phyloP scores from a whole-genome alignment of 1,140 invertebrate species.

The Drosophila littoralis region DNA sequence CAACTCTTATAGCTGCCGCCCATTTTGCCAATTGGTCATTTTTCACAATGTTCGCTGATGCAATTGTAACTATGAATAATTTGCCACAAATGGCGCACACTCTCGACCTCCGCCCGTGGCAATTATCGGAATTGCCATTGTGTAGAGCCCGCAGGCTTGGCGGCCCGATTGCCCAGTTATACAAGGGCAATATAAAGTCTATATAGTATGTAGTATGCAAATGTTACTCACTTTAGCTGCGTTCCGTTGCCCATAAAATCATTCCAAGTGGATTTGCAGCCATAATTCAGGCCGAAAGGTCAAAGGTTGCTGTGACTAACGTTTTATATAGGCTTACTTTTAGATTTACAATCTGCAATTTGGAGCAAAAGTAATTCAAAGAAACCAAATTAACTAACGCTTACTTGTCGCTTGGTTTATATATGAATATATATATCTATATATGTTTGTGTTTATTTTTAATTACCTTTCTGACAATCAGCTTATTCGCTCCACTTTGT shows the following conservation, averaged over 20 bases:
- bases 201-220: constrained; percentile 16
- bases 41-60: constrained; percentile 37
- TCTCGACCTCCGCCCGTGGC: constrained; percentile 29
- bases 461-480: background rate
- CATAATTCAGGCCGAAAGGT: constrained; percentile 39
- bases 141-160: constrained; percentile 27
- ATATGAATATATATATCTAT: background rate
- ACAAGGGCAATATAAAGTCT: constrained; percentile 7
- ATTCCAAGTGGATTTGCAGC: constrained; percentile 15
- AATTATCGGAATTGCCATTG: constrained; percentile 70
- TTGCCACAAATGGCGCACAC: constrained; percentile 73
- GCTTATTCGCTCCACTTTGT: background rate
- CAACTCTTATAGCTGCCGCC: background rate
- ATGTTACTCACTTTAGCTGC: constrained; percentile 21
- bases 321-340: background rate
- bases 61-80: constrained; percentile 80
- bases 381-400: background rate
- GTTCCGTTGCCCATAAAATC: constrained; percentile 9
- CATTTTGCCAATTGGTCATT: constrained; percentile 37
- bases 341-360: background rate
- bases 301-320: constrained; percentile 10
- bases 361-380: background rate
- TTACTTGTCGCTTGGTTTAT: background rate
- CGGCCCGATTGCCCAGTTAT: constrained; percentile 26
- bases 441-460: background rate